Percentiles rank a stretch among this genome's conserved stretches.
phyloP scores from a whole-genome alignment of 2,113 vertebrate species.

The Nerophis ophidion region DNA sequence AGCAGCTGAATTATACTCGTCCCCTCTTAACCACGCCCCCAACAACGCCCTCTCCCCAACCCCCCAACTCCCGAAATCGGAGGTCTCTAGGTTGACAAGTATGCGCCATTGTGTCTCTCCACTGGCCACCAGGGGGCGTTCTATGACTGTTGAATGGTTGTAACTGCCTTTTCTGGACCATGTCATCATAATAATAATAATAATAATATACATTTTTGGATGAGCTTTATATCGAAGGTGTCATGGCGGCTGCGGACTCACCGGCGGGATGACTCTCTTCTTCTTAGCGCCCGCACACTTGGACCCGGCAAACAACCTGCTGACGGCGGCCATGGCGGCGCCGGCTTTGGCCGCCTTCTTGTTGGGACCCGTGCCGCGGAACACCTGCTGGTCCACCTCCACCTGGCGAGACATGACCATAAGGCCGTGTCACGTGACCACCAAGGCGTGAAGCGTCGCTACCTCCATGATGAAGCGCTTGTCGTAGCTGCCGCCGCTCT shows the following conservation, averaged over 20 bases:
- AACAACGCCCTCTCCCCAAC: too few relatives aligned
- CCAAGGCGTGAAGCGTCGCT: conserved; percentile 22
- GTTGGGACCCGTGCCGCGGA: conserved; percentile 88
- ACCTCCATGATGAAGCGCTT: conserved; percentile 94
- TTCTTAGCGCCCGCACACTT: conserved; percentile 83
- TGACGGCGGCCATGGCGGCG: conserved; percentile 84
- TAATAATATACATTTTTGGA: background rate
- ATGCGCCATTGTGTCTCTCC: too few relatives aligned
- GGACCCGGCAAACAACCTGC: conserved; percentile 85
- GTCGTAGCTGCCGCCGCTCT: conserved; percentile 88
- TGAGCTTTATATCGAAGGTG: too few relatives aligned
- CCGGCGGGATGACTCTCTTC: conserved; percentile 82
- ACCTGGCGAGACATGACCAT: conserved; percentile 68
- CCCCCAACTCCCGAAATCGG: too few relatives aligned
- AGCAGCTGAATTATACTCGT: too few relatives aligned
- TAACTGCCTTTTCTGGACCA: too few relatives aligned
- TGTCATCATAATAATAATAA: too few relatives aligned
- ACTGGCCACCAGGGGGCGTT: too few relatives aligned
- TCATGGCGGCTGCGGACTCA: conserved; percentile 36
- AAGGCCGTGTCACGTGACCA: background rate
- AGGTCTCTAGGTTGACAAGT: too few relatives aligned
- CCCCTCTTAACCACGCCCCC: too few relatives aligned
- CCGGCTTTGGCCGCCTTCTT: conserved; percentile 94
- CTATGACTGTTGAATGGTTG: too few relatives aligned
- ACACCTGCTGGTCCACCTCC: conserved; percentile 90